phyloP scores from a whole-genome alignment of 2,113 vertebrate genomes.

The Trinectes maculatus region DNA sequence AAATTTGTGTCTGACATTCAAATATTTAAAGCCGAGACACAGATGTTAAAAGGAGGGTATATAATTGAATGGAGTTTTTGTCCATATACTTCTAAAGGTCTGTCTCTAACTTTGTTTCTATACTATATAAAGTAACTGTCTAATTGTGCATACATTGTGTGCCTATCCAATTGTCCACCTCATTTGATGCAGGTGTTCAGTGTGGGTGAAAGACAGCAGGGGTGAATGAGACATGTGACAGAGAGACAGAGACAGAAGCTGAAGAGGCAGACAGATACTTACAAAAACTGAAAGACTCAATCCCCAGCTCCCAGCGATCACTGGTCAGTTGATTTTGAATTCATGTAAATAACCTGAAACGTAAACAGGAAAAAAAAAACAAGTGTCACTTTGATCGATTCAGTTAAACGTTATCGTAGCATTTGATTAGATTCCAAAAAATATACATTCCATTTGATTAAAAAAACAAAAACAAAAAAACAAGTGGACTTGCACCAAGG shows the following conservation, averaged over 20 bases:
- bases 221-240: conserved; percentile 54
- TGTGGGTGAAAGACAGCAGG: conserved; percentile 71
- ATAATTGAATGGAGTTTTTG: too few species aligned
- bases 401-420: too few species aligned
- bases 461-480: not conserved
- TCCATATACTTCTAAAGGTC: too few species aligned
- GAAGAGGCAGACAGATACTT: conserved; percentile 85
- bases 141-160: conserved; percentile 76
- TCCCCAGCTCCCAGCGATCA: conserved; percentile 95
- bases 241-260: conserved; percentile 66
- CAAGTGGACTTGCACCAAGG: conserved; percentile 11
- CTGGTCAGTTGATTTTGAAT: conserved; percentile 91
- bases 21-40: too few species aligned
- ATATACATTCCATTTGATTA: not conserved
- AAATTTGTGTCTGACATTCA: too few species aligned
- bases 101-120: conserved; percentile 45
- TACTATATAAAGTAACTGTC: conserved; percentile 49
- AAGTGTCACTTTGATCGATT: not conserved
- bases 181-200: conserved; percentile 76
- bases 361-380: conserved; percentile 39
- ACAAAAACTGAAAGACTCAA: conserved; percentile 92
- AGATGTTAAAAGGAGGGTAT: too few species aligned
- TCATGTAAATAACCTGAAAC: conserved; percentile 97
- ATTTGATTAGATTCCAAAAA: not conserved
- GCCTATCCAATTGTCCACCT: conserved; percentile 72